These are phyloP conservation scores for Phengaris arion DNA, from an alignment of 2,888 invertebrate genomes.

Conservation along the genomic window DNA sequence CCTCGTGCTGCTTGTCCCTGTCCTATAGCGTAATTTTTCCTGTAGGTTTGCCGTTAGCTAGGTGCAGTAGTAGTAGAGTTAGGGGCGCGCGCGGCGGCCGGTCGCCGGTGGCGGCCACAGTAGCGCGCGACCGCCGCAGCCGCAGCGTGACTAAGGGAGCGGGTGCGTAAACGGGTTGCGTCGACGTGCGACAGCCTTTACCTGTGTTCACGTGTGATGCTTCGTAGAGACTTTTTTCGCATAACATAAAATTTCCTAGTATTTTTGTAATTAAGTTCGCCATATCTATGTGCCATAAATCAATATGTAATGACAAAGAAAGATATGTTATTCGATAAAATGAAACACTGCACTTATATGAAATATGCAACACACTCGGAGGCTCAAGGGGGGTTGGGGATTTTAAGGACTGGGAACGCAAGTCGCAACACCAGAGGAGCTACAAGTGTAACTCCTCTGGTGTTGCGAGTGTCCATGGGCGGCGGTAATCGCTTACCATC, in stretches of 20 bases:
- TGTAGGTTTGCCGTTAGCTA: slow-evolving; percentile 83
- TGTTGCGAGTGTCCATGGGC: no score
- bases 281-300: no score
- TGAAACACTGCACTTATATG: no score
- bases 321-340: no score
- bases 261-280: no score
- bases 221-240: slow-evolving; percentile 31
- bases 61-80: slow-evolving; percentile 80
- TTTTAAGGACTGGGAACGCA: no score
- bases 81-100: slow-evolving; percentile 74
- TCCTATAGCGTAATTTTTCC: slow-evolving; percentile 51
- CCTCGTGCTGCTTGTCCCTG: background rate
- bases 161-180: slow-evolving; percentile 78
- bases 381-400: no score
- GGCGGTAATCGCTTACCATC: no score
- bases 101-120: slow-evolving; percentile 58
- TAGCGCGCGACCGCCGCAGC: slow-evolving; percentile 65
- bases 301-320: no score
- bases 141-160: slow-evolving; percentile 76
- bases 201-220: slow-evolving; percentile 32
- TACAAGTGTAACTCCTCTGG: no score
- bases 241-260: background rate
- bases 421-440: no score
- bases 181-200: slow-evolving; percentile 58
- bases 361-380: no score